Percentiles rank a stretch among this genome's conserved stretches.
Conservation (phyloP, 2,888 invertebrate genomes). For the Polymixis flavicincta region DNA sequence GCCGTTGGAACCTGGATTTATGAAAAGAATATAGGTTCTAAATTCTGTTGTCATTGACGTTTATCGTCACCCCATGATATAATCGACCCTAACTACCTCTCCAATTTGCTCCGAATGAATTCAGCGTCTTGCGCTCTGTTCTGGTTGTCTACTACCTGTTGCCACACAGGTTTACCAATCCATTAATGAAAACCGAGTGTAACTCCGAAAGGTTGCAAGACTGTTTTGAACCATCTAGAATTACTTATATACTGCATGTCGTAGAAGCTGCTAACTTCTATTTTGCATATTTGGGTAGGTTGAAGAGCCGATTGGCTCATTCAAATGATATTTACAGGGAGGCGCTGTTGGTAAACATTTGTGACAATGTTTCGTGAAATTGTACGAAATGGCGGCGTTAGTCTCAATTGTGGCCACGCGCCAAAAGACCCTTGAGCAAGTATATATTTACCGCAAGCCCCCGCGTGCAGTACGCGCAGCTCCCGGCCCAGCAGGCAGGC, state of each 20-base stretch:
- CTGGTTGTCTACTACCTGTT: not conserved
- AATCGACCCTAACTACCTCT: not conserved
- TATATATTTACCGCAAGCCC: constrained; percentile 84
- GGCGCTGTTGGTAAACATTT: not conserved
- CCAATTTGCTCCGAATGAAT: not conserved
- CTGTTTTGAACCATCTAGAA: not conserved
- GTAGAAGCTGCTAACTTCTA: not conserved
- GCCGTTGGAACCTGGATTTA: constrained; percentile 90
- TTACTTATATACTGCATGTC: no score
- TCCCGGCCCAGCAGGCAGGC: constrained; percentile 91
- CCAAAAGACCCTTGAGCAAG: not conserved
- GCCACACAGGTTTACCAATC: not conserved
- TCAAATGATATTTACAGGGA: not conserved
- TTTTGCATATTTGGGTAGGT: not conserved
- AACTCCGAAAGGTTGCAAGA: not conserved
- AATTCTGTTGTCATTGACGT: not conserved
- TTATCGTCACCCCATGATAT: not conserved
- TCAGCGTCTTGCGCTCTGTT: no score
- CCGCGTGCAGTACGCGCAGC: constrained; percentile 85
- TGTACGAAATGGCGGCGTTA: not conserved
- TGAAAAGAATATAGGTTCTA: not conserved
- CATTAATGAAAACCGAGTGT: no score
- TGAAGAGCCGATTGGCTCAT: not conserved
- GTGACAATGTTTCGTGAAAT: not conserved
- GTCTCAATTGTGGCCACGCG: not conserved